Evolutionary conservation across 2,113 vertebrate genomes (phyloP), one percentile per base, ranked within the genome.

Genomic region (Ramphastos sulfuratus): DNA sequence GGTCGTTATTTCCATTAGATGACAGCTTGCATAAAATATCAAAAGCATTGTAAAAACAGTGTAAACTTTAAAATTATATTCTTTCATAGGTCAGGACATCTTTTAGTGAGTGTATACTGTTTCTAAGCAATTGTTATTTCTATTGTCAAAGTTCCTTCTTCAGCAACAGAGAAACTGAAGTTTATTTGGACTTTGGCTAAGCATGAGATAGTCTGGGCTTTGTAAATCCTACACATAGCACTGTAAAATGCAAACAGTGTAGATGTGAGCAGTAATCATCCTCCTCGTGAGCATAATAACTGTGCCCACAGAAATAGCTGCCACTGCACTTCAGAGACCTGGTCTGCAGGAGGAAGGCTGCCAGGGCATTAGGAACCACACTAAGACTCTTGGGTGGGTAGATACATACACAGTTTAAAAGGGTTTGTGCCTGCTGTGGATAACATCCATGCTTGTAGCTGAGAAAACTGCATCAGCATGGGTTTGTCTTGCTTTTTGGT

Each of bases 1-100:
- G 93, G 93, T 97, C 90, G 95, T 96, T 97, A 93, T 96, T 97
- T 97, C 96, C 97, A 97, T 97, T 96, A 97, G 89, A 78, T 94
- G 97, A 96, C 96, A 96, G 87, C 82, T 83, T 93, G 93, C 96
- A 95, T 97, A 96, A 93, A 97, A 96, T 96, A 97, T 95, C 97
- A 94, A 97, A 96, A 94, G 88, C 95, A 93, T 52, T 97, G 82
- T 95, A 87, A 97, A 97, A 97, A 96, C 89, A 97, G 65, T 89
- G 85, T 77, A 96, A 88, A 92, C 90, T 91, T 97, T 82, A 71
- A 79, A 91, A 89, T 82, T 44, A 83, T 60, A 82, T 92, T 82
- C 56, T 91, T 97, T 88, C 4, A 0, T 94, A 90, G 23, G 72
- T 77, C 81, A 85, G 82, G 72, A 93, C 87, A 89, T 95, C 89